phyloP scores from a whole-genome alignment of 2,113 vertebrate species.

The Herpailurus yagouaroundi region DNA sequence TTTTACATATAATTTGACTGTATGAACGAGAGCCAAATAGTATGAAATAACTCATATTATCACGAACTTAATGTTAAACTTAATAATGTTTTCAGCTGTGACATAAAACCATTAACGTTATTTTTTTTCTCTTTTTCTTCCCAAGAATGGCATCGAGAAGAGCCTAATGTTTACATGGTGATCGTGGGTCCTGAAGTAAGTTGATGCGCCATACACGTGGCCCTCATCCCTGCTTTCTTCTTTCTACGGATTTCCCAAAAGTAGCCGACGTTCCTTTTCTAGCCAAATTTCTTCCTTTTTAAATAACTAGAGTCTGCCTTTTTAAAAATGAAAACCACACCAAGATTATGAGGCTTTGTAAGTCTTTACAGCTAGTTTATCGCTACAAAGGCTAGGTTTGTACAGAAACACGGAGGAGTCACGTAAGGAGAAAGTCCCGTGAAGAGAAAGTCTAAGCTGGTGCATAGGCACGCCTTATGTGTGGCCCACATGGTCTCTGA shows the following conservation, averaged over 20 bases:
- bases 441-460: accelerated
- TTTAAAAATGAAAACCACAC: neutral
- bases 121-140: neutral
- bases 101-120: neutral
- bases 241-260: neutral
- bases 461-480: accelerated
- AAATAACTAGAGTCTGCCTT: neutral
- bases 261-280: neutral
- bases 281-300: neutral
- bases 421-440: too few relatives aligned
- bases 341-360: neutral
- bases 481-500: neutral
- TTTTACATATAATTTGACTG: neutral
- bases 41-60: neutral
- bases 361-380: neutral
- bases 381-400: neutral
- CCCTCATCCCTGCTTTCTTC: neutral
- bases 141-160: conserved; percentile 73
- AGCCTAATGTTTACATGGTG: conserved; percentile 50
- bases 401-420: too few relatives aligned
- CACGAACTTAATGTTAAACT: too few relatives aligned
- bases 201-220: accelerated
- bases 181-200: conserved; percentile 73
- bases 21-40: neutral
- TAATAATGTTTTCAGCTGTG: neutral